Base-by-base conservation (phyloP, 2,797 vertebrate species). In the Psittacula echo region DNA sequence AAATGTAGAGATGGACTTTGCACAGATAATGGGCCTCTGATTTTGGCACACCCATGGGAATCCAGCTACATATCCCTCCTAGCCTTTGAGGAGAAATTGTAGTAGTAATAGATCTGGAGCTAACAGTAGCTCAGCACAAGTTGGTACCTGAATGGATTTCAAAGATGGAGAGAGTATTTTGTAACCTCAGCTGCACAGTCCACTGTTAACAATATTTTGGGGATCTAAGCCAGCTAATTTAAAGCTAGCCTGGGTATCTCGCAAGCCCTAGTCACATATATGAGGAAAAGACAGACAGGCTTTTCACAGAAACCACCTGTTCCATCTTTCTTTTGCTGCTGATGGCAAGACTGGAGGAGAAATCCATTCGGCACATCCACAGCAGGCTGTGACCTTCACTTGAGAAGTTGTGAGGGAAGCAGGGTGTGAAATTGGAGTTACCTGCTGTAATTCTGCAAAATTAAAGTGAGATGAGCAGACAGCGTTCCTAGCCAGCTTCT, bases 351-450 rank as follows among this genome's bases (percentile, higher is more conserved):
- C 5, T 47, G 54, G 44, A 93, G 60, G 34, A 73, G 64, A 79
- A 97, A 90, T 47, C 45, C 66, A 29, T 67, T 44, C 74, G 15
- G 61, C 1, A 1, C 54, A 74, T 41, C 67, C 51, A 82, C 80
- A 89, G 67, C 56, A 76, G 74, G 27, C 77, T 87, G 90, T 85
- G 89, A 88, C 95, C 93, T 94, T 93, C 56, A 29, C 44, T 19
- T 19, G 45, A 66, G 88, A 54, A 47, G 8, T 7, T 53, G 71
- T 50, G 83, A 86, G 67, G 34, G 91, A 96, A 96, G 68, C 80
- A 91, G 91, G 77, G 71, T 96, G 94, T 96, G 95, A 97, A 97
- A 96, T 95, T 95, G 89, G 80, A 96, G 93, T 85, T 95, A 96
- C 91, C 85, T 96, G 73, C 42, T 88, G 85, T 76, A 93, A 90